phyloP scores from a whole-genome alignment of 2,888 invertebrate genomes.

The Drosophila parthenogenetica region DNA sequence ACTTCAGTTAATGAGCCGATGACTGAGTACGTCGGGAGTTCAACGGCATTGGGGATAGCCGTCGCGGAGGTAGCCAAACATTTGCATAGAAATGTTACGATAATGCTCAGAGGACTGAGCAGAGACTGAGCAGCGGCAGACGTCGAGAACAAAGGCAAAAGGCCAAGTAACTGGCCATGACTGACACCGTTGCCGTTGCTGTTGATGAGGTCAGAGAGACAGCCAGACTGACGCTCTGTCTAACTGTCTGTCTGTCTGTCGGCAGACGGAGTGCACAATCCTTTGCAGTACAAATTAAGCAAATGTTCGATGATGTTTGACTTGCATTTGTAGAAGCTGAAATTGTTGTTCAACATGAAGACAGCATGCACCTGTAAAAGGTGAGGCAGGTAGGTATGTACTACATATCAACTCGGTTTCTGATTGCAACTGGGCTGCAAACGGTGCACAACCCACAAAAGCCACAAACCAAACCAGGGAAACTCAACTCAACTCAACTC shows the following conservation, averaged over 20 bases:
- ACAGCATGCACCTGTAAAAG: conserved; percentile 29
- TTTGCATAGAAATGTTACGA: conserved; percentile 36
- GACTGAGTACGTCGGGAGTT: conserved; percentile 41
- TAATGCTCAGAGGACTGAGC: conserved; percentile 2
- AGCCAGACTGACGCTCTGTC: conserved; percentile 45
- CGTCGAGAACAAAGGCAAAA: conserved; percentile 48
- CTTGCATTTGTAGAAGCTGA: conserved; percentile 2
- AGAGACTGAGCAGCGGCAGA: neutral
- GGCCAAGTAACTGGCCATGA: conserved; percentile 45
- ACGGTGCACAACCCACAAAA: conserved; percentile 32
- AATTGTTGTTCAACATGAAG: conserved; percentile 1
- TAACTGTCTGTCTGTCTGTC: conserved; percentile 6
- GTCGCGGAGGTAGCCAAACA: conserved; percentile 27
- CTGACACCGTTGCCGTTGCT: conserved; percentile 21
- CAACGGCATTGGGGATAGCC: conserved; percentile 37
- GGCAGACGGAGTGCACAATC: neutral
- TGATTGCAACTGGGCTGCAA: conserved; percentile 20
- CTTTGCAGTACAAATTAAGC: conserved; percentile 43
- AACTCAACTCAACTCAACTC: conserved; percentile 19
- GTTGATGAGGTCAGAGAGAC: conserved; percentile 26
- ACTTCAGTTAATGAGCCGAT: conserved; percentile 54
- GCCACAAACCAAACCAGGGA: conserved; percentile 33
- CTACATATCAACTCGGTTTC: neutral
- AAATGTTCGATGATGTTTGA: conserved; percentile 35
- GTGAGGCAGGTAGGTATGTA: conserved; percentile 16